Evolutionary conservation across 2,797 vertebrate genomes (phyloP).

Genomic region (Sebastes matsubarae): DNA sequence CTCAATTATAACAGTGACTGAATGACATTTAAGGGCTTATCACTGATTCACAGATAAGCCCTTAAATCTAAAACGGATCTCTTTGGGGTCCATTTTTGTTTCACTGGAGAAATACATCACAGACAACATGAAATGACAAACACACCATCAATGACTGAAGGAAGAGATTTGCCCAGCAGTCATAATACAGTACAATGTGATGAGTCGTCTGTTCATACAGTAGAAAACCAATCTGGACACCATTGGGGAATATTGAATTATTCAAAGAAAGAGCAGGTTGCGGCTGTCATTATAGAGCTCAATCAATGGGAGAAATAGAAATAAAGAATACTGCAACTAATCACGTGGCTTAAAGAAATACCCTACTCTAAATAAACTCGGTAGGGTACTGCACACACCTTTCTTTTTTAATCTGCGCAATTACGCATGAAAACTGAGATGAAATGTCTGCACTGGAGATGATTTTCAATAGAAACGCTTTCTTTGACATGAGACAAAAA

Average conservation of each 20-base stretch:
- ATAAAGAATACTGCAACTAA: neutral
- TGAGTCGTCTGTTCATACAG: neutral
- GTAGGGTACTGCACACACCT: conserved; percentile 13
- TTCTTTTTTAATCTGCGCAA: neutral
- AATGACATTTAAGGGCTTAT: neutral
- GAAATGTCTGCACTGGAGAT: neutral
- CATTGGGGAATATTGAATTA: neutral
- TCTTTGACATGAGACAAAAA: neutral
- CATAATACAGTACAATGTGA: neutral
- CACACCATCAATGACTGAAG: neutral
- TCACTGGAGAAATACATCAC: neutral
- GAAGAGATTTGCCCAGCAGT: neutral
- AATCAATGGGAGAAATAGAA: neutral
- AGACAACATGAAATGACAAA: neutral
- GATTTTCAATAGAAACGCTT: neutral
- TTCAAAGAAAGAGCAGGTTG: neutral
- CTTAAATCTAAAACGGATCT: neutral
- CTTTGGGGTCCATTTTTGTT: neutral
- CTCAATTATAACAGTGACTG: neutral
- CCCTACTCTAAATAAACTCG: neutral
- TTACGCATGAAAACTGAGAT: conserved; percentile 15
- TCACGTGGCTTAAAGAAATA: conserved; percentile 24
- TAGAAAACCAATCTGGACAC: neutral
- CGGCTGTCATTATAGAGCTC: neutral
- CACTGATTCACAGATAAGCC: neutral